Conservation (phyloP, 2,797 vertebrate species). For the Vireo griseus region DNA sequence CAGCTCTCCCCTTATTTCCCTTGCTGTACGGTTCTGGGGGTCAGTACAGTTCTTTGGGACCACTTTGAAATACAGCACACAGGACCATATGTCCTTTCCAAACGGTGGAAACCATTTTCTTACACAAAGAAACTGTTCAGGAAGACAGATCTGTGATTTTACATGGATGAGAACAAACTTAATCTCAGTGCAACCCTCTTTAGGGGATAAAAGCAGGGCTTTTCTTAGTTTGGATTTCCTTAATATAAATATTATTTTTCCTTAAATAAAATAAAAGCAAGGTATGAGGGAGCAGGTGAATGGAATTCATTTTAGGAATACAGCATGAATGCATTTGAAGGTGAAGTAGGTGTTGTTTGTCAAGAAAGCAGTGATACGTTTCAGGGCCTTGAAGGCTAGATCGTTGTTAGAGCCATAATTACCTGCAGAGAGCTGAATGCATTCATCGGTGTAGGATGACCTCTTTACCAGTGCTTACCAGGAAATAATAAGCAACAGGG, state of each 20-base stretch:
- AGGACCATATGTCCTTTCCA: background rate
- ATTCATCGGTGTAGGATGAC: background rate
- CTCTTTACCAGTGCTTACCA: background rate
- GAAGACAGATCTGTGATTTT: background rate
- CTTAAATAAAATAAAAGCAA: constrained; percentile 1
- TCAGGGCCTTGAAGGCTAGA: background rate
- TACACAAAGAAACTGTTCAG: background rate
- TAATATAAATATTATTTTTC: background rate
- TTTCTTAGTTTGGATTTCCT: background rate
- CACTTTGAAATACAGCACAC: background rate
- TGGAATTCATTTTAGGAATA: background rate
- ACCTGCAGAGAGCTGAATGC: background rate
- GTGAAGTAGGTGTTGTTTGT: background rate
- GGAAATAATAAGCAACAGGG: background rate
- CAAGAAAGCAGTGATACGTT: background rate
- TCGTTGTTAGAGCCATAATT: background rate
- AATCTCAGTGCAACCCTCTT: background rate
- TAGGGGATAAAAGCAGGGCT: rapidly evolving
- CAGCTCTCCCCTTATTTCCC: background rate
- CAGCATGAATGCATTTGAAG: background rate
- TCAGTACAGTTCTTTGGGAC: background rate
- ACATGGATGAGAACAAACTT: background rate
- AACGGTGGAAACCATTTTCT: background rate
- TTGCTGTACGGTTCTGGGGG: background rate
- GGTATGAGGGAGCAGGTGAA: background rate